phyloP scores from a whole-genome alignment of 2,797 vertebrate genomes.

The Fringilla coelebs region DNA sequence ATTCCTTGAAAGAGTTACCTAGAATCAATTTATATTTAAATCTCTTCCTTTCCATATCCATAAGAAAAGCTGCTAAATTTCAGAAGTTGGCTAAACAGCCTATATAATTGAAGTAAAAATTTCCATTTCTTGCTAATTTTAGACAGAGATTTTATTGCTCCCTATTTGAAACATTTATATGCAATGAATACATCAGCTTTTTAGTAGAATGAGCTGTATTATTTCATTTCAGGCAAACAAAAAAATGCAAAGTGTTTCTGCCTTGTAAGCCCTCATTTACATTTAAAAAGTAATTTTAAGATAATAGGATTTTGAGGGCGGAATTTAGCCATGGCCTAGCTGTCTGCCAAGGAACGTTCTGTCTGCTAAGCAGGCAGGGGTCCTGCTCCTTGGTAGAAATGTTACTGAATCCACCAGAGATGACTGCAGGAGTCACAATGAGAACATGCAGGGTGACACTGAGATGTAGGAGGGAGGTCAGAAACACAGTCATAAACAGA shows the following conservation, averaged over 20 bases:
- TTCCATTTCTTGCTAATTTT: slow-evolving; percentile 27
- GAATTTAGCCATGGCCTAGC: background rate
- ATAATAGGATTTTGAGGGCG: background rate
- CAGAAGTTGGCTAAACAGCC: background rate
- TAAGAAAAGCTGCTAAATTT: background rate
- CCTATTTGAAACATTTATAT: background rate
- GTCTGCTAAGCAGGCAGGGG: background rate
- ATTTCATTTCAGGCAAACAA: slow-evolving; percentile 14
- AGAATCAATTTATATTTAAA: slow-evolving; percentile 26
- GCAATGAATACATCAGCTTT: background rate
- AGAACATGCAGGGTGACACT: background rate
- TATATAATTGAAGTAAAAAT: background rate
- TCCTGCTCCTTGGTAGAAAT: background rate
- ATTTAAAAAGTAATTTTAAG: slow-evolving; percentile 42
- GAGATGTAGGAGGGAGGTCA: background rate
- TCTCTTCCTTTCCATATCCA: background rate
- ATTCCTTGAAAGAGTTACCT: background rate
- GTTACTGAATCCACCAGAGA: background rate
- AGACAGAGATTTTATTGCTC: background rate
- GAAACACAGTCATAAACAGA: slow-evolving; percentile 8
- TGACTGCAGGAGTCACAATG: background rate
- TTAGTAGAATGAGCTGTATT: background rate
- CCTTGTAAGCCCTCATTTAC: slow-evolving; percentile 29
- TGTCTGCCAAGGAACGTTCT: background rate
- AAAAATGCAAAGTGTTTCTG: background rate